Conservation (phyloP, 2,113 vertebrate species). For the Bubo bubo region DNA sequence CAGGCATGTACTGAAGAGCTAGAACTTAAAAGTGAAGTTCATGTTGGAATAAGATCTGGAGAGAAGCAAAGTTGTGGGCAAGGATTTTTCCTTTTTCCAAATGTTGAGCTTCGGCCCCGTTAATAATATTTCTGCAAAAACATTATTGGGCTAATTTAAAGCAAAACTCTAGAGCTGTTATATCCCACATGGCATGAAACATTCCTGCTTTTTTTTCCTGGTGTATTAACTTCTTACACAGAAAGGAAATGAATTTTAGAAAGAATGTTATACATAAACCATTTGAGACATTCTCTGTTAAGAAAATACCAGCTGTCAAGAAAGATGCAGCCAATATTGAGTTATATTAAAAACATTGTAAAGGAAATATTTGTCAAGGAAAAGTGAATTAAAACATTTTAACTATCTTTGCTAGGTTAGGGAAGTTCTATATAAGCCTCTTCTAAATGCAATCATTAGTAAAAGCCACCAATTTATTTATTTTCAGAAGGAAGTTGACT, state of each 20-base stretch:
- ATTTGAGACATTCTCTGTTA: constrained; percentile 53
- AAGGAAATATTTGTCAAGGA: constrained; percentile 36
- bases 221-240: constrained; percentile 43
- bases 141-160: constrained; percentile 18
- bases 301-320: constrained; percentile 65
- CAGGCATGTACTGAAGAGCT: neutral
- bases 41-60: neutral
- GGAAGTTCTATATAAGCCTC: neutral
- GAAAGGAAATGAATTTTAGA: constrained; percentile 69
- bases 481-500: neutral
- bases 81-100: constrained; percentile 6
- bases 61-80: neutral
- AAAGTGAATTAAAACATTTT: constrained; percentile 23
- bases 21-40: neutral
- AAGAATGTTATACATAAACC: constrained; percentile 61
- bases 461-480: neutral
- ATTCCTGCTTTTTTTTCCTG: neutral
- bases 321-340: constrained; percentile 51
- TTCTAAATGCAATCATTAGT: neutral
- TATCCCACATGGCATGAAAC: constrained; percentile 30
- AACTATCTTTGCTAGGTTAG: neutral
- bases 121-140: constrained; percentile 26
- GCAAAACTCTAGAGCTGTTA: constrained; percentile 28
- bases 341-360: constrained; percentile 49
- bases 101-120: neutral